Evolutionary conservation across 2,888 invertebrate genomes (phyloP), one percentile per base, ranked within the genome.

Genomic region (Phyllotreta cruciferae): DNA sequence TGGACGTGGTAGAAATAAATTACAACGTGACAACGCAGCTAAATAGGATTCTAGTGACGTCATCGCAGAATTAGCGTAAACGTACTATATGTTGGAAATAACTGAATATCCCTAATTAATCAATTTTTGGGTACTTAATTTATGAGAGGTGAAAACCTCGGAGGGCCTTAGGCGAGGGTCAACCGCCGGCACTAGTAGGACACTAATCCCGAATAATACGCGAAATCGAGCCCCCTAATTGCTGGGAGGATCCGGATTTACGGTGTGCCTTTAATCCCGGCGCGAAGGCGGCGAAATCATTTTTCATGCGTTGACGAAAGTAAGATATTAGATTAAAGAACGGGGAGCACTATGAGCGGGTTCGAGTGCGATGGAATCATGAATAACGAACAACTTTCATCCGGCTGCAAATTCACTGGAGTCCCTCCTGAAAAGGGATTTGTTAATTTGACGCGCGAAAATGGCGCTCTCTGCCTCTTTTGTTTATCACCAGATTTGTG

Each of bases 241-340:
- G 53, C 36, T n/a, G 39, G 41, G 13, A 39, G 39, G 14, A 53
- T 53, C 13, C 8, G 39, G 53, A 53, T 53, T 53, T 53, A 53
- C 41, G 39, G 2, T 9, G 39, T 8, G 53, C 38, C 37, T 53
- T 53, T 53, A 53, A 53, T 53, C 53, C 24, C 39, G 53, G 53
- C n/a, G 39, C 4, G 14, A 53, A 53, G 53, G 41, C 39, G 38
- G 53, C 39, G 13, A 53, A 53, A 53, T 53, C 53, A 53, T 53
- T 53, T 53, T 53, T 53, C 53, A 39, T 24, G 11, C 14, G 47
- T 47, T 47, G 47, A 47, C 47, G 47, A 47, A 47, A 47, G 47
- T 47, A 14, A 14, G 47, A 47, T 13, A 11, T 44, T 47, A 47
- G 24, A 47, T 47, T 47, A 47, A 24, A 47, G 14, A 47, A 47